A percentile compares a stretch with the other conserved stretches of the same genome.
These are phyloP conservation scores for Drosophila pruinosa DNA, from an alignment of 1,140 invertebrate genomes.

Conservation along the genomic window DNA sequence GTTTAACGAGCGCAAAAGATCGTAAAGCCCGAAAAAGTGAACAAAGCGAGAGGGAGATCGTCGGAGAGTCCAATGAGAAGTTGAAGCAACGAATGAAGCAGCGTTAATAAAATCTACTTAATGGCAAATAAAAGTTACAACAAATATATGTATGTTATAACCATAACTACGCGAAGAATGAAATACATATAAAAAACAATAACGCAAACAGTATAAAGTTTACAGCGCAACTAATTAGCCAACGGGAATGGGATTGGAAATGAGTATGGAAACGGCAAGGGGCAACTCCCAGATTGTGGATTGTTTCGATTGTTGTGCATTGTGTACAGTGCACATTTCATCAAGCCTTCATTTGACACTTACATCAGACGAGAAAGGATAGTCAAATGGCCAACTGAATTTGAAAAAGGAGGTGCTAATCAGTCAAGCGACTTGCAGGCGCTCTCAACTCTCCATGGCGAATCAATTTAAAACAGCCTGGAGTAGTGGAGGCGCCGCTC, in stretches of 20 bases:
- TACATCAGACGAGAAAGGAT: background rate
- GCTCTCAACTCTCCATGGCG: background rate
- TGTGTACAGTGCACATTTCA: no score
- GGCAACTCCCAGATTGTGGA: background rate
- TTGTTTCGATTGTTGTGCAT: background rate
- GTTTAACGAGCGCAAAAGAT: constrained; percentile 36
- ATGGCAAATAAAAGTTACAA: constrained; percentile 73
- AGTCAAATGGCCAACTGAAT: background rate
- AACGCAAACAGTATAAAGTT: constrained; percentile 61
- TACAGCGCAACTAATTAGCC: constrained; percentile 70
- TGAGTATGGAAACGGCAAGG: background rate
- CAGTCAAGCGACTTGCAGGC: background rate
- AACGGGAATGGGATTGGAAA: background rate
- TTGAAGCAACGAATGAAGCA: constrained; percentile 27
- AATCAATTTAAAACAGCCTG: background rate
- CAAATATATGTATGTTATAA: constrained; percentile 50
- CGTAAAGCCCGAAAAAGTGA: constrained; percentile 61
- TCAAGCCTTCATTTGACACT: background rate
- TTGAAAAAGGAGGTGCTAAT: background rate
- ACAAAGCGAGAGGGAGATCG: background rate
- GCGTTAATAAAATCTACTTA: constrained; percentile 72
- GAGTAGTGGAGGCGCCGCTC: background rate
- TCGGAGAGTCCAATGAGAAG: background rate
- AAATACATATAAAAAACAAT: constrained; percentile 39
- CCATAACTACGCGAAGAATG: constrained; percentile 31